phyloP scores from a whole-genome alignment of 2,888 invertebrate species.

The Acanthosepion esculentum region DNA sequence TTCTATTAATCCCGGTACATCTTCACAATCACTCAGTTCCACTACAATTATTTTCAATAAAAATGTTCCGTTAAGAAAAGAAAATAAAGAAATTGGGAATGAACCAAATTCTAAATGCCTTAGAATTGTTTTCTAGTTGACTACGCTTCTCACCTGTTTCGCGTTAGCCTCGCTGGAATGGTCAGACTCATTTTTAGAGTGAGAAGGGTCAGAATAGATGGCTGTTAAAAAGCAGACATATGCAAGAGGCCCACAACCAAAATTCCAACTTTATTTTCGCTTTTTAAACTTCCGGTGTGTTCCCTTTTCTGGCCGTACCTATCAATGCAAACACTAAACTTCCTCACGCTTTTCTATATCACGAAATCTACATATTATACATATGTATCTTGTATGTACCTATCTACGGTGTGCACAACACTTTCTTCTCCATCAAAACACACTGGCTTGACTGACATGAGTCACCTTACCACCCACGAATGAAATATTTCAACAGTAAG shows the following conservation, averaged over 20 bases:
- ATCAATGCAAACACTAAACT: too few species aligned
- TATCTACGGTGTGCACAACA: too few species aligned
- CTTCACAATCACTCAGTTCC: neutral
- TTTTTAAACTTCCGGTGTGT: neutral
- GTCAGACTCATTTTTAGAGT: neutral
- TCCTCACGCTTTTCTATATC: too few species aligned
- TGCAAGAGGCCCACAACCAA: neutral
- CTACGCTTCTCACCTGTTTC: neutral
- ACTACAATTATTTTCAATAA: neutral
- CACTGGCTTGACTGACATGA: too few species aligned
- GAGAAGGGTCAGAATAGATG: neutral
- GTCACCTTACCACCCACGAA: too few species aligned
- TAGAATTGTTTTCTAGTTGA: neutral
- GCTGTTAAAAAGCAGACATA: neutral
- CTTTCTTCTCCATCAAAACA: too few species aligned
- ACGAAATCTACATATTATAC: too few species aligned
- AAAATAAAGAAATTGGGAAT: too few species aligned
- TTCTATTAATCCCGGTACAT: too few species aligned
- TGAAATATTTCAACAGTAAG: too few species aligned
- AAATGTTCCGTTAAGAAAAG: neutral
- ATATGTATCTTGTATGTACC: too few species aligned
- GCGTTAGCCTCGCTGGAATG: neutral
- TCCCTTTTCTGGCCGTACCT: too few species aligned
- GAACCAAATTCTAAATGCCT: neutral
- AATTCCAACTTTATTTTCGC: neutral